phyloP scores from a whole-genome alignment of 1,140 invertebrate species.

The Dendroctonus valens region DNA sequence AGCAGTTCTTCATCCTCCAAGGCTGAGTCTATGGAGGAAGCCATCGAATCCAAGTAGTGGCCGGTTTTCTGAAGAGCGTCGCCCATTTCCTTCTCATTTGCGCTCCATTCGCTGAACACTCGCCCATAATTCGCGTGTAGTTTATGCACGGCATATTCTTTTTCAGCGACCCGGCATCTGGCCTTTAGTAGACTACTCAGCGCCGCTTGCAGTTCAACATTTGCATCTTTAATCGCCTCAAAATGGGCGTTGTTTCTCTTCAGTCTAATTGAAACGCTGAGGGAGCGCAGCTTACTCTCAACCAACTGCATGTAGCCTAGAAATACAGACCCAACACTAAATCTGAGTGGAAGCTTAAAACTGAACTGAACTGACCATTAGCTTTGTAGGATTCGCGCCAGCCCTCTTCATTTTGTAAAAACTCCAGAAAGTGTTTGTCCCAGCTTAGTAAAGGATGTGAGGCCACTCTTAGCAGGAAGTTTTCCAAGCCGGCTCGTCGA shows the following conservation, averaged over 20 bases:
- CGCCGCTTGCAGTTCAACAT: slow-evolving; percentile 68
- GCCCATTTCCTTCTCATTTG: slow-evolving; percentile 79
- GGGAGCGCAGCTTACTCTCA: slow-evolving; percentile 73
- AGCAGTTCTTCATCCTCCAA: slow-evolving; percentile 81
- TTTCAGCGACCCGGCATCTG: slow-evolving; percentile 70
- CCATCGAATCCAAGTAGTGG: slow-evolving; percentile 73
- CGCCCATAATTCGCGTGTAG: slow-evolving; percentile 79
- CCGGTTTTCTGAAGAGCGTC: slow-evolving; percentile 71
- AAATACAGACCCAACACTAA: slow-evolving; percentile 1
- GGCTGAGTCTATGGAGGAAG: slow-evolving; percentile 70
- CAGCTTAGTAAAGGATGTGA: slow-evolving; percentile 72
- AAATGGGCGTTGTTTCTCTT: slow-evolving; percentile 73
- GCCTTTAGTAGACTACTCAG: slow-evolving; percentile 58
- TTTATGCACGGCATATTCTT: slow-evolving; percentile 77
- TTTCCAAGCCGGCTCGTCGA: slow-evolving; percentile 76
- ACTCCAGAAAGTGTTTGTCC: slow-evolving; percentile 74
- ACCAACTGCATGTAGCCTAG: slow-evolving; percentile 58
- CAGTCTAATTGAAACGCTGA: slow-evolving; percentile 72
- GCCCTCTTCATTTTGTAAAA: slow-evolving; percentile 71
- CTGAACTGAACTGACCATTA: slow-evolving; percentile 55
- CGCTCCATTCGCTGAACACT: slow-evolving; percentile 84
- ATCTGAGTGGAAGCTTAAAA: not conserved
- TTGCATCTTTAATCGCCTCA: slow-evolving; percentile 74
- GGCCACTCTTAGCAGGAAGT: slow-evolving; percentile 73
- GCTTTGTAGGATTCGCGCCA: slow-evolving; percentile 77